Evolutionary conservation across 2,113 vertebrate species (phyloP).

Genomic region (Danionella cerebrum): DNA sequence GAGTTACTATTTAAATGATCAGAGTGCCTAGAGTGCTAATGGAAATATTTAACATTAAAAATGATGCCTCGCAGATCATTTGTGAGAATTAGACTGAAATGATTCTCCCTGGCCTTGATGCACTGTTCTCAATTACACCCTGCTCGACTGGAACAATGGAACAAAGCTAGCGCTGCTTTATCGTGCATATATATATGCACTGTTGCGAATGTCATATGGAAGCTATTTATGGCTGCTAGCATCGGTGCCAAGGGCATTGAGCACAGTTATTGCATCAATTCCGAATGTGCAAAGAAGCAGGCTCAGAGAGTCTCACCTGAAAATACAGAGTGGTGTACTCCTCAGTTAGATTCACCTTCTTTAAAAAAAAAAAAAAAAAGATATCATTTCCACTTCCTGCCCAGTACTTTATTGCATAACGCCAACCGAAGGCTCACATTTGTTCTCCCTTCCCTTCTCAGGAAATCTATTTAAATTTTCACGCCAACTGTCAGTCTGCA

Average conservation of each 20-base stretch:
- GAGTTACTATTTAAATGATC: slow-evolving; percentile 32
- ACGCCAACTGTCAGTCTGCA: slow-evolving; percentile 38
- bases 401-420: slow-evolving; percentile 7
- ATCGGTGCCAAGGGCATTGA: slow-evolving; percentile 1
- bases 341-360: neutral
- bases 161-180: neutral
- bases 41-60: slow-evolving; percentile 31
- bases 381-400: slow-evolving; percentile 1
- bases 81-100: slow-evolving; percentile 16
- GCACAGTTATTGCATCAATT: slow-evolving; percentile 3
- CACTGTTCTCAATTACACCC: slow-evolving; percentile 3
- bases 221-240: slow-evolving; percentile 1
- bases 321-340: too few species aligned
- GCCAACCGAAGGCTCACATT: neutral
- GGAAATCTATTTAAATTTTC: slow-evolving; percentile 19
- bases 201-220: neutral
- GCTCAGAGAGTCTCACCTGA: neutral
- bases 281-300: neutral
- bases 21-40: slow-evolving; percentile 14
- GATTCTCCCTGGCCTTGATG: neutral
- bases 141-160: slow-evolving; percentile 2
- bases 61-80: slow-evolving; percentile 23
- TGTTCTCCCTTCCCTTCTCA: slow-evolving; percentile 9
- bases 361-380: too few species aligned
- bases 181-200: neutral